Evolutionary conservation across 2,113 vertebrate genomes (phyloP).

Genomic region (Uria aalge): DNA sequence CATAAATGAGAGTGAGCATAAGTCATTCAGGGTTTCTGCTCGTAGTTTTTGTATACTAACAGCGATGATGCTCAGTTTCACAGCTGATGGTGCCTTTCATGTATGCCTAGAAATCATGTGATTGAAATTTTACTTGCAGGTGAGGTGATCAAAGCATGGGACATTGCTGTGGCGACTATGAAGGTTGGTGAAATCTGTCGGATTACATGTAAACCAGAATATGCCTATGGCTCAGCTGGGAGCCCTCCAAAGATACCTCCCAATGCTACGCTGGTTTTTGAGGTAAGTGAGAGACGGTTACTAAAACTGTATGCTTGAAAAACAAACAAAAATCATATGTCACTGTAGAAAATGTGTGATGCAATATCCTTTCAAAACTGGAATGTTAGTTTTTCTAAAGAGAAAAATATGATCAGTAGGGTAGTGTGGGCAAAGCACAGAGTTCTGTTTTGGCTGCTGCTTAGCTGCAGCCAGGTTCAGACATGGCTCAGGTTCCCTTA

Average conservation of each 20-base stretch:
- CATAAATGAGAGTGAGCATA: background rate
- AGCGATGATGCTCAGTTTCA: background rate
- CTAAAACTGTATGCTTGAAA: background rate
- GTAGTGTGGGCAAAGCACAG: background rate
- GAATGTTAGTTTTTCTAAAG: background rate
- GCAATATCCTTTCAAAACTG: background rate
- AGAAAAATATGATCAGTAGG: background rate
- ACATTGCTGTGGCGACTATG: conserved; percentile 93
- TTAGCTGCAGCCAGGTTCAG: background rate
- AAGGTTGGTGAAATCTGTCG: conserved; percentile 89
- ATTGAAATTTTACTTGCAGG: conserved; percentile 69
- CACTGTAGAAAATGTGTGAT: background rate
- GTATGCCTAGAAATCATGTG: background rate
- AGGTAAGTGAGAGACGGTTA: conserved; percentile 74
- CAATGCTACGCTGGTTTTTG: conserved; percentile 89
- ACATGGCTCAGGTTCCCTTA: background rate
- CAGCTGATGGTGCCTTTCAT: background rate
- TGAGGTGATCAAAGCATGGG: conserved; percentile 98
- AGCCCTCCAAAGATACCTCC: conserved; percentile 96
- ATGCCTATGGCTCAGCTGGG: conserved; percentile 92
- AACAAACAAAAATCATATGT: background rate
- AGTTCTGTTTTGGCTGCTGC: background rate
- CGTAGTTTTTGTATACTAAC: background rate
- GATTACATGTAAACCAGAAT: conserved; percentile 92
- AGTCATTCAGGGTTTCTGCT: background rate